A percentile compares a stretch with the other conserved stretches of the same genome.
Evolutionary conservation across 2,888 invertebrate genomes (phyloP).

Genomic region (Tridacna crocea): DNA sequence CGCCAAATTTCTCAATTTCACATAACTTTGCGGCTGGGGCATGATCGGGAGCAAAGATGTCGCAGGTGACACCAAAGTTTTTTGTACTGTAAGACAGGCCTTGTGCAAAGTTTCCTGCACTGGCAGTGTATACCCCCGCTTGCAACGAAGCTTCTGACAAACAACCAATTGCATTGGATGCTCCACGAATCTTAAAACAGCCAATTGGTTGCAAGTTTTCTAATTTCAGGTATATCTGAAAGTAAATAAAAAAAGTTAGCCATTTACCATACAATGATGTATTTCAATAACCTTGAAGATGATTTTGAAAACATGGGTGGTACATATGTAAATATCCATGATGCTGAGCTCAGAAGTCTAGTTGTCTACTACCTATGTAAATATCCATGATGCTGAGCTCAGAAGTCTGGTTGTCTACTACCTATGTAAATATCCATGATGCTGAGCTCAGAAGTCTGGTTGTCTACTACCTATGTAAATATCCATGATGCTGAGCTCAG

Average conservation of each 20-base stretch:
- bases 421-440: too few species aligned
- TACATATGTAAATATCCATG: too few species aligned
- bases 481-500: too few species aligned
- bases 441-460: too few species aligned
- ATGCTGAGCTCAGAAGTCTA: too few species aligned
- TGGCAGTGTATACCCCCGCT: constrained; percentile 79
- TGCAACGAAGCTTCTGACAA: constrained; percentile 60
- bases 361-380: too few species aligned
- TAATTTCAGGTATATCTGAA: constrained; percentile 80
- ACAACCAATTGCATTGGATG: constrained; percentile 75
- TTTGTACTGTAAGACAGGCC: constrained; percentile 76
- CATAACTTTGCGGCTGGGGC: constrained; percentile 74
- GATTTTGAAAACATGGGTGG: too few species aligned
- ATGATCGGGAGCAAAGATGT: constrained; percentile 77
- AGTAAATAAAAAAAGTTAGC: neutral
- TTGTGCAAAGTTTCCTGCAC: constrained; percentile 82
- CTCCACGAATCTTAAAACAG: constrained; percentile 81
- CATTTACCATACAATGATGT: too few species aligned
- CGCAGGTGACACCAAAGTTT: constrained; percentile 67
- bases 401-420: too few species aligned
- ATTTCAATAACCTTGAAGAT: too few species aligned
- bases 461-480: too few species aligned
- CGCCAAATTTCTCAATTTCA: constrained; percentile 69
- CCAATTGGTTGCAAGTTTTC: constrained; percentile 81
- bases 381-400: too few species aligned